Evolutionary conservation across 2,113 vertebrate genomes (phyloP), one percentile per base, ranked within the genome.

Genomic region (Herpetotheres cachinnans): DNA sequence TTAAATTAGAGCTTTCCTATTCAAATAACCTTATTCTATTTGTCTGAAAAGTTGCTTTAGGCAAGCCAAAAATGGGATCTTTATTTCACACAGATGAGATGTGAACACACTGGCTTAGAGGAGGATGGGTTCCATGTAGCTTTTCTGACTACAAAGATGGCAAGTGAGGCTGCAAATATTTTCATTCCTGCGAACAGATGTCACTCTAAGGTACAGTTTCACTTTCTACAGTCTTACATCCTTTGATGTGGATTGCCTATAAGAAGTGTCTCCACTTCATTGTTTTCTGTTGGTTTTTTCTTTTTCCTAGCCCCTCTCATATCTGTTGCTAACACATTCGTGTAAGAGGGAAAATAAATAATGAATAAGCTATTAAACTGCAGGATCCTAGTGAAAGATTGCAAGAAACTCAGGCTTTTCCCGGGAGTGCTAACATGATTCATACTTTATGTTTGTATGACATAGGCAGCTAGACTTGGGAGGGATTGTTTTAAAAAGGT

Each of bases 51-150:
- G 63, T 81, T 89, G 76, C 72, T 90, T 78, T 38, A 89, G 59
- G 59, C 59, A 94, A 92, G 69, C 50, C 67, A 89, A 83, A 96
- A 97, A 83, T 70, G 63, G 63, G 67, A 86, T 70, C 85, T 95
- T 92, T 95, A 83, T 88, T 96, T 96, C 62, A 73, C n/a, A 42
- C 29, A 90, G 55, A 89, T 58, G 76, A 94, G 71, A 86, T 74
- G 76, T 61, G 71, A 82, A 46, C 54, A 84, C 32, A 11, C 20
- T 58, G 50, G 36, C 66, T 66, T 73, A 50, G 46, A 89, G 58
- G n/a, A 94, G 32, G 36, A 82, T 46, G 46, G 62, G 58, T 86
- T 79, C 25, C 42, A 59, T 24, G 34, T 20, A 94, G 50, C 50
- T 83, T 55, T 94, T 81, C 81, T 91, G 56, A 65, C 20, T 44